Base-by-base conservation (phyloP, 2,797 vertebrate genomes). In the Xenopus petersii region DNA sequence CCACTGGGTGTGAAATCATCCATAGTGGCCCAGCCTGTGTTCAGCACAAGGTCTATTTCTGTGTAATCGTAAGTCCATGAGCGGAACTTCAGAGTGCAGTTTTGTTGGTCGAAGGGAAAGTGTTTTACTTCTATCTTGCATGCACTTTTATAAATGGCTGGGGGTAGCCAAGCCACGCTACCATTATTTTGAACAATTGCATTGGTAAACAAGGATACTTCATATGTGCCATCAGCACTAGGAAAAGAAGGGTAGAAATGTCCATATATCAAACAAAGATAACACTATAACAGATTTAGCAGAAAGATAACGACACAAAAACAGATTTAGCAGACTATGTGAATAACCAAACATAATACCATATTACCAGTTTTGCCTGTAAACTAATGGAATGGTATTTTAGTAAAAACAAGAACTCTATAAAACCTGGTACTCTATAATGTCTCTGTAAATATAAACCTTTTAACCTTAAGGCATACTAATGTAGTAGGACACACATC, bases 51-150 rank as follows among this genome's bases (percentile, higher is more conserved):
- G 82, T 98, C 96, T 0, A 99, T 95, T 88, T 99, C 97, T 0
- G 95, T 97, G 82, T 96, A 94, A 83, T 99, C 97, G 0, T 98
- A 99, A 0, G 97, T 99, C 97, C 97, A 99, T 1, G 97, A 99
- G 30, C 97, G 93, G 81, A 99, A 98, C 79, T 98, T 98, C 36
- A 99, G 86, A 0, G 95, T 95, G 86, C 97, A 99, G 85, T 99
- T 99, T 81, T 99, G 97, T 81, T 95, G 95, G 84, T 99, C 96
- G 0, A 99, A 98, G 21, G 97, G 96, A 74, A 99, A 99, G 77
- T 98, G 95, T 73, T 94, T 97, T 56, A 99, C 97, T 78, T 99
- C 95, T 0, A 98, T 98, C 90, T 95, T 98, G 84, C 97, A 99
- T 83, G 97, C 92, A 0, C 96, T 98, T 87, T 98, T 98, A 86